Evolutionary conservation across 2,888 invertebrate genomes (phyloP), one percentile per base, ranked within the genome.

Genomic region (Holacanthella duospinosa): DNA sequence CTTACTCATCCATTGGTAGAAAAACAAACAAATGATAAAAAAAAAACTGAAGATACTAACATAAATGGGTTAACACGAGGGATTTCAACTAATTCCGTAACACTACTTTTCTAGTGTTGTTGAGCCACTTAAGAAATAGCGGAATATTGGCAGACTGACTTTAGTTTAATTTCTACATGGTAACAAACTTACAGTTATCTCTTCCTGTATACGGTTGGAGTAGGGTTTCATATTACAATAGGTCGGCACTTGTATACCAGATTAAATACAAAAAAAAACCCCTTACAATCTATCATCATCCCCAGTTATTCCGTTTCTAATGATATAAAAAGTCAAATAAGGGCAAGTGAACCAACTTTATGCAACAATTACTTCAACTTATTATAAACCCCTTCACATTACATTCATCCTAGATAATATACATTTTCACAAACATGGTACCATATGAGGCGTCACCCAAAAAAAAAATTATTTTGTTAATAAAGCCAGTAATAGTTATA

Each of bases 61-160:
- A 36, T 16, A 36, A 36, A 36, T 16, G 36, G 9, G 36, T 36
- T 6, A 36, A 16, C 36, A 36, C n/a, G n/a, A n/a, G n/a, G n/a
- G n/a, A n/a, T n/a, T n/a, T n/a, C n/a, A n/a, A n/a, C n/a, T n/a
- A n/a, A n/a, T n/a, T n/a, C n/a, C n/a, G n/a, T 36, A 36, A 36
- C 16, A 36, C 16, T 36, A 16, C 36, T 36, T 6, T 36, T 36
- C 36, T 16, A n/a, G n/a, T n/a, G n/a, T n/a, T n/a, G n/a, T 16
- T 57, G 57, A 57, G 29, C 57, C 29, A 57, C 29, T 21, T 57
- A n/a, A 29, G 21, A 57, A 28, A 29, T 57, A 57, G 57, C 57
- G 57, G 57, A 57, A 28, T 57, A 57, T 57, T 55, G 57, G 57
- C 36, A 36, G 36, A 16, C 36, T 36, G 36, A 36, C 36, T 36